Conservation (phyloP, 1,140 invertebrate species). For the Pteromalus puparum region DNA sequence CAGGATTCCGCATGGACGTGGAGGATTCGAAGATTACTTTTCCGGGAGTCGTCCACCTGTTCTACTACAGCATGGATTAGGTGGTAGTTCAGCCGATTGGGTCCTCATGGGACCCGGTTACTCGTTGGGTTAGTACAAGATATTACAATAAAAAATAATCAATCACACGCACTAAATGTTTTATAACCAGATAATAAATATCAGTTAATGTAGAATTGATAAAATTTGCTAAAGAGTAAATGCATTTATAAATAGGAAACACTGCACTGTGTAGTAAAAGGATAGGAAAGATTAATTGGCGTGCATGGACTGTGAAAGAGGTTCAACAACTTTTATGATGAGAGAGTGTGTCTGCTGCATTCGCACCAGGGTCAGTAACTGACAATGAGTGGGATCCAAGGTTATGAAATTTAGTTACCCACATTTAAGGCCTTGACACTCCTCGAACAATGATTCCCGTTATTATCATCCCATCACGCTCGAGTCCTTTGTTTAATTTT, state of each 20-base stretch:
- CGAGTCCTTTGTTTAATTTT: background rate
- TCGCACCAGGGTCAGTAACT: background rate
- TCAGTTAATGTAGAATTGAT: no score
- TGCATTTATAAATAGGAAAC: background rate
- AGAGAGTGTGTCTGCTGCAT: background rate
- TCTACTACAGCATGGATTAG: conserved; percentile 81
- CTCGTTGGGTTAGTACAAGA: conserved; percentile 66
- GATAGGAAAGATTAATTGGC: background rate
- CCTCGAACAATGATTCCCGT: background rate
- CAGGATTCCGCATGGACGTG: conserved; percentile 75
- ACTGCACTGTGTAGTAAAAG: background rate
- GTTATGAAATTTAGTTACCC: background rate
- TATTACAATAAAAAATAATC: background rate
- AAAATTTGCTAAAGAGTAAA: no score
- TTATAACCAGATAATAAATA: no score
- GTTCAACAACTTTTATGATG: conserved; percentile 10
- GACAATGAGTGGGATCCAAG: conserved; percentile 20
- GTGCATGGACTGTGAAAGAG: background rate
- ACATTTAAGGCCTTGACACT: conserved; percentile 22
- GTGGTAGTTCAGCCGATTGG: conserved; percentile 78
- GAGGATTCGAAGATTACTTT: background rate
- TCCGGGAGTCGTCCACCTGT: conserved; percentile 70
- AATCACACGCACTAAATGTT: no score
- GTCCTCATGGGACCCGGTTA: conserved; percentile 77
- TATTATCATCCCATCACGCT: background rate